Base-by-base conservation (phyloP, 2,113 vertebrate genomes). In the Alligator sinensis region DNA sequence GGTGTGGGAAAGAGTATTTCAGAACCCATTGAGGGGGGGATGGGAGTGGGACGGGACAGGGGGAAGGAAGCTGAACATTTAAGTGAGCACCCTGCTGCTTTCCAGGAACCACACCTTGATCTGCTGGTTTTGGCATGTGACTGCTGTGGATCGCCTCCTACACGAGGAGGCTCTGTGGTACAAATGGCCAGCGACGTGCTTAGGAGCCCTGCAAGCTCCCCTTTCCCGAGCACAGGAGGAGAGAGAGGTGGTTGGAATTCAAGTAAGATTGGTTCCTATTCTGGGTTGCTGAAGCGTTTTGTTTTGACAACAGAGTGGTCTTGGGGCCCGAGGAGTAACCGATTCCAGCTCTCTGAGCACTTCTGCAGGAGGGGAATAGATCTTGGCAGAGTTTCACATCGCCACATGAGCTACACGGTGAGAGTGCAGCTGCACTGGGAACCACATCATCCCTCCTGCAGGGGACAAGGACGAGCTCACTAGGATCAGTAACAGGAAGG, bases 291-390 rank as follows among this genome's bases (percentile, higher is more conserved):
- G 93, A 90, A 95, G 93, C 92, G 74, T 64, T 88, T 88, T n/a
- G 66, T 88, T 88, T 86, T 82, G 84, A 93, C 4, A 84, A 90
- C 1, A 92, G 93, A 95, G 85, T 97, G 92, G 96, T 96, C 93
- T 95, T 85, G 55, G 89, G 89, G 89, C 89, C 93, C 0, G 0
- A 83, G 27, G 80, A 80, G 55, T 96, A 96, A 97, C 82, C 89
- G 89, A 74, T 93, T 96, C 91, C 95, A 96, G 95, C 93, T 27
- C 87, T 70, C 0, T 0, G 19, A 89, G 91, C 61, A 4, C 64
- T 91, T 86, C 60, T 18, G 64, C 87, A 54, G 93, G 85, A 94
- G 89, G 93, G 76, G 3, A 1, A 77, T 6, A 80, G 92, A 19
- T 75, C 78, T 75, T 47, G 70, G 72, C 94, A 95, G 93, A 92